These are phyloP conservation scores for Carassius auratus DNA, from an alignment of 2,113 vertebrate genomes.

Conservation along the genomic window DNA sequence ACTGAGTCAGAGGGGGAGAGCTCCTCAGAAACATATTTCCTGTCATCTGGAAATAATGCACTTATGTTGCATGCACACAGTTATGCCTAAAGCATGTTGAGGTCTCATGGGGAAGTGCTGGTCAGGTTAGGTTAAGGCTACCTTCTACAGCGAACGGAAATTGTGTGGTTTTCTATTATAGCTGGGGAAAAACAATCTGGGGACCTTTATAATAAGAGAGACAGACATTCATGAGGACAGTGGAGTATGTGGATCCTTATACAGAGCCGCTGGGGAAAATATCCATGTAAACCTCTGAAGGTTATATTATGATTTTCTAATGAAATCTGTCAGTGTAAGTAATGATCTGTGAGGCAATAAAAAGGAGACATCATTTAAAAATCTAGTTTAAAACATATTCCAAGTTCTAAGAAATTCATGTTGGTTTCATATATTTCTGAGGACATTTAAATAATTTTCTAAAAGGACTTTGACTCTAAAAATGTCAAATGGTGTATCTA, in stretches of 20 bases:
- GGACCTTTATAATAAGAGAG: background rate
- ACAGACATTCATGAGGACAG: background rate
- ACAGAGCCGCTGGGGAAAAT: background rate
- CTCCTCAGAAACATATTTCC: conserved; percentile 51
- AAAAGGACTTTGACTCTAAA: background rate
- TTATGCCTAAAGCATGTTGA: conserved; percentile 36
- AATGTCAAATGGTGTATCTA: background rate
- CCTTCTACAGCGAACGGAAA: conserved; percentile 6
- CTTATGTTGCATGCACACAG: conserved; percentile 36
- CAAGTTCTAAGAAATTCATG: background rate
- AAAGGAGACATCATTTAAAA: background rate
- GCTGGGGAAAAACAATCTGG: background rate
- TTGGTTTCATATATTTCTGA: too few species aligned
- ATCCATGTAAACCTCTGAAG: background rate
- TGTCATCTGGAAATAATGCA: conserved; percentile 59
- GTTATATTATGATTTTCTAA: background rate
- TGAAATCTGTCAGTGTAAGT: background rate
- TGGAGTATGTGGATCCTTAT: background rate
- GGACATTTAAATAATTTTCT: background rate
- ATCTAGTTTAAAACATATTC: background rate
- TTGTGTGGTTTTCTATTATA: conserved; percentile 11
- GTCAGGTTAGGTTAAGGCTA: conserved; percentile 19
- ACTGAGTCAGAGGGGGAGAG: background rate
- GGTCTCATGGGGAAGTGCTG: conserved; percentile 3
- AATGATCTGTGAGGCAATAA: background rate